Evolutionary conservation across 2,797 vertebrate species (phyloP).

Genomic region (Oreortyx pictus): DNA sequence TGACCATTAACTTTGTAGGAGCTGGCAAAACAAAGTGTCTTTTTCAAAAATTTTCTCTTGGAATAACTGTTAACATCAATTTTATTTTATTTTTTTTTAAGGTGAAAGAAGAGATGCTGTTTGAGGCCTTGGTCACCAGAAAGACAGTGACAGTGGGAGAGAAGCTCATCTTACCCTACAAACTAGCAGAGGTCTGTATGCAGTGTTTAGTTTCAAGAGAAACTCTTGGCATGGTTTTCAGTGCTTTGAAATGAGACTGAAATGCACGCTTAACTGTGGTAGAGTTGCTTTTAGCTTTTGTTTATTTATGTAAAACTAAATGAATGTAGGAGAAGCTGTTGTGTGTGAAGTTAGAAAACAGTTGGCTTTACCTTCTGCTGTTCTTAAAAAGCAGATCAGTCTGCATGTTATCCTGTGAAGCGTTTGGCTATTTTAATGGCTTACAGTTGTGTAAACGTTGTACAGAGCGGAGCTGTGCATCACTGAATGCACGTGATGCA

Average conservation of each 20-base stretch:
- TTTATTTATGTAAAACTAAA: not conserved
- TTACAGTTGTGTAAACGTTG: not conserved
- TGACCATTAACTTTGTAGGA: not conserved
- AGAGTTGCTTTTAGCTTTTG: not conserved
- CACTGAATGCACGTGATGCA: not conserved
- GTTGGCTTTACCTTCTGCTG: not conserved
- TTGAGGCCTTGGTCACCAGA: slow-evolving; percentile 94
- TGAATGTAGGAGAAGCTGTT: not conserved
- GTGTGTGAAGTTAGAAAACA: not conserved
- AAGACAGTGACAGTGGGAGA: slow-evolving; percentile 98
- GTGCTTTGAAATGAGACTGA: not conserved
- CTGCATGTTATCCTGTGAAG: not conserved
- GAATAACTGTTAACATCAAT: not conserved
- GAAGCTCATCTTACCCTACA: slow-evolving; percentile 96
- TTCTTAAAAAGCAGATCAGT: not conserved
- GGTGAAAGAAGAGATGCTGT: slow-evolving; percentile 98
- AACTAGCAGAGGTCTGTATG: slow-evolving; percentile 89
- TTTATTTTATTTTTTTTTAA: slow-evolving; percentile 54
- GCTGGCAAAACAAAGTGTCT: not conserved
- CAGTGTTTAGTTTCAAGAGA: not conserved
- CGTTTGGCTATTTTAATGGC: not conserved
- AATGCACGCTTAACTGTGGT: not conserved
- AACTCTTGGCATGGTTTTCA: not conserved
- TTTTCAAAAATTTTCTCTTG: not conserved
- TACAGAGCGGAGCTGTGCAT: not conserved